Evolutionary conservation across 2,797 vertebrate species (phyloP).

Genomic region (Holocentrus rufus): DNA sequence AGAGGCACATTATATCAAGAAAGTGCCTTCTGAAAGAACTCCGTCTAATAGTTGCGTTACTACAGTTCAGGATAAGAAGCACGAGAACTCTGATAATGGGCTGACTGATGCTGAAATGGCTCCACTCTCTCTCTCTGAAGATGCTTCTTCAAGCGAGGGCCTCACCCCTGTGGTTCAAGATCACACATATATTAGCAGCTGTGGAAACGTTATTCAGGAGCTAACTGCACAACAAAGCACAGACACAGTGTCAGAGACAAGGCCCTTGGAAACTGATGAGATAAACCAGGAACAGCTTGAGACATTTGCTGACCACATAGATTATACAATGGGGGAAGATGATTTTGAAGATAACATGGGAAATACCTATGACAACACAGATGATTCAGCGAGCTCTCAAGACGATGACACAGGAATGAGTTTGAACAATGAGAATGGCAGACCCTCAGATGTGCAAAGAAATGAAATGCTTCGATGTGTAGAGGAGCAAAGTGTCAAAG

Average conservation of each 20-base stretch:
- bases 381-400: slow-evolving; percentile 34
- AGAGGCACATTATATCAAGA: slow-evolving; percentile 12
- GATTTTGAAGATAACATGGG: neutral
- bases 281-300: slow-evolving; percentile 22
- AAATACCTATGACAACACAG: slow-evolving; percentile 4
- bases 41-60: neutral
- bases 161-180: neutral
- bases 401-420: neutral
- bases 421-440: neutral
- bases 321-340: slow-evolving; percentile 43
- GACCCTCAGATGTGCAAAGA: neutral
- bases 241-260: slow-evolving; percentile 18
- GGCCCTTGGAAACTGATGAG: neutral
- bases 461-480: neutral
- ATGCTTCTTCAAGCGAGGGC: neutral
- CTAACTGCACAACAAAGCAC: slow-evolving; percentile 5
- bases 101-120: neutral
- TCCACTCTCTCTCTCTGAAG: neutral
- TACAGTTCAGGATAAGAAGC: neutral
- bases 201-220: neutral
- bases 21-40: neutral
- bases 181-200: neutral
- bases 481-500: neutral
- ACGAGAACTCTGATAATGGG: slow-evolving; percentile 1
- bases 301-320: slow-evolving; percentile 29